These are phyloP conservation scores for Brachionus calyciflorus DNA, from an alignment of 1,140 invertebrate genomes.

Conservation along the genomic window DNA sequence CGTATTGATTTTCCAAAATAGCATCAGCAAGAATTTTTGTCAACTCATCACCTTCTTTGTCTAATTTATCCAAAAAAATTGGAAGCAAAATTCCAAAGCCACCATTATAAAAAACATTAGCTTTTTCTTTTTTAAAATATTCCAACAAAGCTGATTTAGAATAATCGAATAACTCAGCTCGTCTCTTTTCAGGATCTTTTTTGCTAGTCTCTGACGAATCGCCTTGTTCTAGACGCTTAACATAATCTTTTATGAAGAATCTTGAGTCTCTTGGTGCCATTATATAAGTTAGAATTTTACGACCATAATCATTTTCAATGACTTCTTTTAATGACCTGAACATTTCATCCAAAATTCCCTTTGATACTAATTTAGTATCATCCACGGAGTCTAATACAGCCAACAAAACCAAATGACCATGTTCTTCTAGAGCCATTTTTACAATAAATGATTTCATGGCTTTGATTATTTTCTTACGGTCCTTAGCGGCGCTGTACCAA, in stretches of 20 bases:
- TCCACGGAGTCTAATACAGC: constrained; percentile 84
- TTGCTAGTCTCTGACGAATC: constrained; percentile 67
- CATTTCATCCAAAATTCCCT: constrained; percentile 70
- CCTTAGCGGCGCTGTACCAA: constrained; percentile 79
- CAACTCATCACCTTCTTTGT: constrained; percentile 24
- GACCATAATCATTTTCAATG: constrained; percentile 67
- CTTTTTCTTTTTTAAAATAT: constrained; percentile 64
- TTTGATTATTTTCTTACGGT: constrained; percentile 70
- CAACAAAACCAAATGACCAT: constrained; percentile 77
- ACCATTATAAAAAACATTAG: constrained; percentile 11
- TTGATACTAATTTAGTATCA: constrained; percentile 83
- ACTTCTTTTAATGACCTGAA: constrained; percentile 71
- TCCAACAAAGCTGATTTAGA: constrained; percentile 66
- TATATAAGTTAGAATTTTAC: constrained; percentile 73
- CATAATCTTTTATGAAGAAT: constrained; percentile 72
- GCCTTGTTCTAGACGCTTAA: constrained; percentile 69
- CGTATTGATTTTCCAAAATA: not conserved
- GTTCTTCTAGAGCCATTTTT: constrained; percentile 76
- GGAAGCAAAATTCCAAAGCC: constrained; percentile 17
- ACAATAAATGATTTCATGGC: constrained; percentile 76
- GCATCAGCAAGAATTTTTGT: not conserved
- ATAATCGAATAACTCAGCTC: constrained; percentile 69
- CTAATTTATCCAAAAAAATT: constrained; percentile 35
- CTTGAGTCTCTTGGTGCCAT: constrained; percentile 72
- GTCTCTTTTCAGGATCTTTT: constrained; percentile 70